Percentiles rank a stretch among this genome's conserved stretches.
Evolutionary conservation across 2,113 vertebrate genomes (phyloP).

Genomic region (Carettochelys insculpta): DNA sequence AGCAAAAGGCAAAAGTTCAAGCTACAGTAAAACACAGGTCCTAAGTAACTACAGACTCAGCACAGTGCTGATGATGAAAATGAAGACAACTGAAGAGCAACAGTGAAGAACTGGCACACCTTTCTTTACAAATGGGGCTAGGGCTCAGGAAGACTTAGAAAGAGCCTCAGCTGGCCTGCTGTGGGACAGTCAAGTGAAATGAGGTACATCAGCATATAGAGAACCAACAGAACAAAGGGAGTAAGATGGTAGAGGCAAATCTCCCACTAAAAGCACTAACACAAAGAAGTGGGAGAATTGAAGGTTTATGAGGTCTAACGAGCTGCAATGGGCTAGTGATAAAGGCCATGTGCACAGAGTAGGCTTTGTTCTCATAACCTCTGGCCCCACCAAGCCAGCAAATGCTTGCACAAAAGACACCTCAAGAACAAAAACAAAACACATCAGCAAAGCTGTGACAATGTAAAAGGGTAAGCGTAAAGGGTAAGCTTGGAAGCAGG

Average conservation of each 20-base stretch:
- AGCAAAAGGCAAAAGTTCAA: not conserved
- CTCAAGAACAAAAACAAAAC: not conserved
- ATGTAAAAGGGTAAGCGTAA: not conserved
- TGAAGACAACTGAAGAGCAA: not conserved
- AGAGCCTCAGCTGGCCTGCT: not conserved
- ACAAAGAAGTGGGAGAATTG: not conserved
- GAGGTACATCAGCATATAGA: not conserved
- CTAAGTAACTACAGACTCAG: not conserved
- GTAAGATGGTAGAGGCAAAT: not conserved
- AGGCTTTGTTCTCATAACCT: not conserved
- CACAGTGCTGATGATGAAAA: not conserved
- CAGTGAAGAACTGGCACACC: not conserved
- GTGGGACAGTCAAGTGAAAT: not conserved
- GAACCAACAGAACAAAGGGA: not conserved
- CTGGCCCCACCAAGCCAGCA: not conserved
- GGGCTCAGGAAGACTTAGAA: not conserved
- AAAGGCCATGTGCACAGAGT: not conserved
- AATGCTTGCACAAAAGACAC: not conserved
- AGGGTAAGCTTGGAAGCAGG: not conserved
- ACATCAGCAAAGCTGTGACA: too few species aligned
- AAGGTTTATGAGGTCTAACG: not conserved
- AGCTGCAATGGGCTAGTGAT: rapidly evolving
- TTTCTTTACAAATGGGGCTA: not conserved
- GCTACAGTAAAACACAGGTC: not conserved
- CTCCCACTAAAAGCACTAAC: not conserved